phyloP scores from a whole-genome alignment of 2,113 vertebrate genomes.

The Ptilorrhoa leucosticta region DNA sequence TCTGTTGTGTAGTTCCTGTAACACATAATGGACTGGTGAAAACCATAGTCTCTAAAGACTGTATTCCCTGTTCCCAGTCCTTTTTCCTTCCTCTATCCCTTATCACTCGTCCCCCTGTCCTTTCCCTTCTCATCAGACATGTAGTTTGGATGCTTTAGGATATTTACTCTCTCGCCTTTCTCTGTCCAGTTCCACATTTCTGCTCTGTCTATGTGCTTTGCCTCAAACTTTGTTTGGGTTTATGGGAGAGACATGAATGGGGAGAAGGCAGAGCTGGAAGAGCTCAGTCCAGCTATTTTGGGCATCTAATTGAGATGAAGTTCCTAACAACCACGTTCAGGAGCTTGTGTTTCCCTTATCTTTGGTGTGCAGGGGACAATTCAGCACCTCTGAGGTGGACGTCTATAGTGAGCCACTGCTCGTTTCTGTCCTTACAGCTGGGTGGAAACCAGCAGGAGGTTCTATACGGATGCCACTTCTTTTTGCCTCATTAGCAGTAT shows the following conservation, averaged over 20 bases:
- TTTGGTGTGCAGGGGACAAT: neutral
- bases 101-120: neutral
- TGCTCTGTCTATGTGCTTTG: neutral
- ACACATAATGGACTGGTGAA: neutral
- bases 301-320: neutral
- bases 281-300: neutral
- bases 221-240: neutral
- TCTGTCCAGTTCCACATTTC: neutral
- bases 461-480: accelerated
- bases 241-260: neutral
- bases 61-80: neutral
- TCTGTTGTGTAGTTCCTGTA: neutral
- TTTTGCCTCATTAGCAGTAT: neutral
- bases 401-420: neutral
- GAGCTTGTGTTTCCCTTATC: neutral
- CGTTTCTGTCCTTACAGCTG: neutral
- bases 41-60: neutral
- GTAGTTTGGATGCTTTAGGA: neutral
- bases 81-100: neutral
- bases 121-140: neutral
- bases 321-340: neutral
- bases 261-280: neutral
- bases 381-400: neutral
- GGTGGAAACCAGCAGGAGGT: neutral
- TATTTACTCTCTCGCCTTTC: neutral